These are phyloP conservation scores for Cantharis nigra DNA, from an alignment of 2,888 invertebrate species.

Conservation along the genomic window DNA sequence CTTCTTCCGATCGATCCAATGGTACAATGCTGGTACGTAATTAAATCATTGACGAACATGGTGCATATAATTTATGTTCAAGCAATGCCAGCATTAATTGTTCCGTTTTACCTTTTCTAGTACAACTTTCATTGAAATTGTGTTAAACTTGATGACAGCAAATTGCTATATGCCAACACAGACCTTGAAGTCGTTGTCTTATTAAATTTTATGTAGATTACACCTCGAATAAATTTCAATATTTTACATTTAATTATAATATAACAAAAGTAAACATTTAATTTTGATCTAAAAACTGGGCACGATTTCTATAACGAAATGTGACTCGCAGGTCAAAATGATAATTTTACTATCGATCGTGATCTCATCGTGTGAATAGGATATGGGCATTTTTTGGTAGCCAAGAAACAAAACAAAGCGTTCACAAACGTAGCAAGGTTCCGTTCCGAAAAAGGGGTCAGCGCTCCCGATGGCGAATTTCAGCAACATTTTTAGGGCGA, in stretches of 20 bases:
- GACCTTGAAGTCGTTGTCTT: background rate
- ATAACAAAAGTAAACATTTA: background rate
- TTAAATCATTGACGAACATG: background rate
- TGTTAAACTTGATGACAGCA: background rate
- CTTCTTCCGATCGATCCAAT: background rate
- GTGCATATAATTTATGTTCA: background rate
- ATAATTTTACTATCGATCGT: background rate
- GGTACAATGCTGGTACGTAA: background rate
- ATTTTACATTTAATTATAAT: background rate
- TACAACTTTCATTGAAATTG: slow-evolving; percentile 3
- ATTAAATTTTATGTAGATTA: background rate
- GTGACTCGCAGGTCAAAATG: background rate
- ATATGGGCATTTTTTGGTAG: background rate
- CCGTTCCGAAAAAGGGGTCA: background rate
- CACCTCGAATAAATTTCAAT: background rate
- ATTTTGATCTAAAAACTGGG: background rate
- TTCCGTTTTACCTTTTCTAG: background rate
- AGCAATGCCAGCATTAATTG: background rate
- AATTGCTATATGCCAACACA: background rate
- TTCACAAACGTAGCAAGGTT: background rate
- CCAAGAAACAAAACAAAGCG: too few relatives aligned
- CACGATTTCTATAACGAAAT: background rate
- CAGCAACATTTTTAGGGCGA: too few relatives aligned
- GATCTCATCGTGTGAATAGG: background rate
- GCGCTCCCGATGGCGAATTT: too few relatives aligned